Evolutionary conservation across 2,113 vertebrate genomes (phyloP).

Genomic region (Odontophorus gujanensis): DNA sequence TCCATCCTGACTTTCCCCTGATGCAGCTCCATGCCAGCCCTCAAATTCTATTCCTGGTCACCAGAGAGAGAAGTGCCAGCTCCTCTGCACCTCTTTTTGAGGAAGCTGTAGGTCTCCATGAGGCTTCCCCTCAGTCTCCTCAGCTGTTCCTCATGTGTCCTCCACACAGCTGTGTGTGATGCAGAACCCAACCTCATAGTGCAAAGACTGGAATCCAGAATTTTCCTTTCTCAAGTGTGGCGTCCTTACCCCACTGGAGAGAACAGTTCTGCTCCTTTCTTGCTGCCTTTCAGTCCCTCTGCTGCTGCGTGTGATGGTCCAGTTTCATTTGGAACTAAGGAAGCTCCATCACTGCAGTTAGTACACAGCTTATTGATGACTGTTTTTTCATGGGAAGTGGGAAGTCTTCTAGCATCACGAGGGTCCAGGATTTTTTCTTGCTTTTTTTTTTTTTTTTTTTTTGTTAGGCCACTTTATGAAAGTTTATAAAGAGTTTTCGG

Average conservation of each 20-base stretch:
- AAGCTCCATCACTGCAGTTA: background rate
- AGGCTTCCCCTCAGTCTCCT: no score
- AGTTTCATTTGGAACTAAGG: fast-evolving
- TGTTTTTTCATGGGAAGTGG: no score
- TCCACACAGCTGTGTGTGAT: no score
- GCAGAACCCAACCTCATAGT: background rate
- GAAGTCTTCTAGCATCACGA: background rate
- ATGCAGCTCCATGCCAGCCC: no score
- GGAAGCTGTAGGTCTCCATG: no score
- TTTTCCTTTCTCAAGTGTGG: background rate
- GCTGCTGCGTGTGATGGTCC: background rate
- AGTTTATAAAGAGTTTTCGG: background rate
- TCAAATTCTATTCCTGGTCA: no score
- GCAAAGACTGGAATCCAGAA: background rate
- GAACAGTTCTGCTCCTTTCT: background rate
- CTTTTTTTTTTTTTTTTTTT: background rate
- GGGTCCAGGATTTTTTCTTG: background rate
- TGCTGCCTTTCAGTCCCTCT: fast-evolving
- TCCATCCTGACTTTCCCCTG: no score
- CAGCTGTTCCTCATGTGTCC: no score
- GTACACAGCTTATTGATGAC: fast-evolving
- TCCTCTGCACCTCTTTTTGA: no score
- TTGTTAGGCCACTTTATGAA: background rate
- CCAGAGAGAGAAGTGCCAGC: no score
- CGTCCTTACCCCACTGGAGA: background rate